Evolutionary conservation across 1,140 invertebrate species (phyloP), one percentile per base, ranked within the genome.

Genomic region (Oreohelix idahoensis): DNA sequence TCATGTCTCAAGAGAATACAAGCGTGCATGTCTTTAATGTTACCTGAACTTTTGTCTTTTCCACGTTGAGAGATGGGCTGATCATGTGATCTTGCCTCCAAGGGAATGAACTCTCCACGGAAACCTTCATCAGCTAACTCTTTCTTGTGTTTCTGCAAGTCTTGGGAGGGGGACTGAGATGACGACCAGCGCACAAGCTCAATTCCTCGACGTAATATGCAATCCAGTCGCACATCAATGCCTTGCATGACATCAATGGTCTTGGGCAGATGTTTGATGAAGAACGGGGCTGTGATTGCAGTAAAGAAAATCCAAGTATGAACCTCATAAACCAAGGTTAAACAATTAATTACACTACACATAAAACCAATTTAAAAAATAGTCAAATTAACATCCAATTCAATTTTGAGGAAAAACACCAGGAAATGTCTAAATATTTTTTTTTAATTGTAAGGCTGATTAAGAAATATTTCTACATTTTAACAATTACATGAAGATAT

Each of bases 161-260:
- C 86, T 17, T 84, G 69, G 26, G 75, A 35, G 1, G 75, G 75
- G 15, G 79, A 49, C 26, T 35, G 73, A 74, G 81, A 74, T 23
- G 79, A 71, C 51, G 82, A 79, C 81, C 80, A 87, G 49, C 85
- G 83, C 0, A 89, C 79, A 38, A 90, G 84, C 42, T 89, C 88
- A 38, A 90, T 86, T 29, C 88, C 87, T 17, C 88, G 86, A 74
- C 90, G 88, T 13, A 90, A 84, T 49, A 88, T 88, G 83, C 89
- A 91, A 87, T 91, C 90, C 71, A 89, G 87, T 26, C 89, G 85
- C 17, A 90, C 85, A 78, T 90, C 87, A 53, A 87, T 88, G 36
- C 90, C 90, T 83, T 89, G 87, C 88, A 90, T 90, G 36, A 90
- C 88, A 39, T 92, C 91, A 38, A 92, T 87, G 58, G 89, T 89